Percentiles rank a stretch among this genome's conserved stretches.
These are phyloP conservation scores for Bombycilla garrulus DNA, from an alignment of 2,113 vertebrate genomes.

Conservation along the genomic window DNA sequence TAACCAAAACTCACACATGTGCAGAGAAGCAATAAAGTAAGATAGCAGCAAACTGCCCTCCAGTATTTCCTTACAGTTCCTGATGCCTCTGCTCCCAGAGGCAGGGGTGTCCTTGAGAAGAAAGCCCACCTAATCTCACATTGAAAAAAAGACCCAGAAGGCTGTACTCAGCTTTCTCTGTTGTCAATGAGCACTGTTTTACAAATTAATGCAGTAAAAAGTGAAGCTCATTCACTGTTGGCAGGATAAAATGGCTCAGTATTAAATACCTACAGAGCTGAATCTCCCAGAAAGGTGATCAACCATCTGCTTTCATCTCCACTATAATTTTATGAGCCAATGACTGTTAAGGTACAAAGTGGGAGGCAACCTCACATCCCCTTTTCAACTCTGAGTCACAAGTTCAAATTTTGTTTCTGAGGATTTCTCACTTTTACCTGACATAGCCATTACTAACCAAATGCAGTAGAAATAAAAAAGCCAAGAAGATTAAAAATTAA, in stretches of 20 bases:
- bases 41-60: not conserved
- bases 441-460: accelerated
- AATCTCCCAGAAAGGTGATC: not conserved
- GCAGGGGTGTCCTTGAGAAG: not conserved
- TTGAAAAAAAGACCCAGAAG: not conserved
- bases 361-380: not conserved
- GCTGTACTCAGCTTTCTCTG: not conserved
- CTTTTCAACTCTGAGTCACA: not conserved
- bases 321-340: not conserved
- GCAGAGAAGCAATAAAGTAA: not conserved
- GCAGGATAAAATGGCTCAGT: not conserved
- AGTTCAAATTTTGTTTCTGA: not conserved
- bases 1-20: accelerated
- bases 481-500: not conserved
- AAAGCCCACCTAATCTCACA: not conserved
- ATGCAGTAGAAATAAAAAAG: not conserved
- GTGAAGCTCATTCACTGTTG: not conserved
- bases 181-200: not conserved
- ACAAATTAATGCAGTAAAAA: not conserved
- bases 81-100: not conserved
- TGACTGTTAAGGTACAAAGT: not conserved
- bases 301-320: not conserved
- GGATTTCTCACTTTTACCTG: not conserved
- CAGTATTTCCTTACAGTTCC: not conserved
- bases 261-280: not conserved